Conservation (phyloP, 2,888 invertebrate species). For the Luperina nickerlii region DNA sequence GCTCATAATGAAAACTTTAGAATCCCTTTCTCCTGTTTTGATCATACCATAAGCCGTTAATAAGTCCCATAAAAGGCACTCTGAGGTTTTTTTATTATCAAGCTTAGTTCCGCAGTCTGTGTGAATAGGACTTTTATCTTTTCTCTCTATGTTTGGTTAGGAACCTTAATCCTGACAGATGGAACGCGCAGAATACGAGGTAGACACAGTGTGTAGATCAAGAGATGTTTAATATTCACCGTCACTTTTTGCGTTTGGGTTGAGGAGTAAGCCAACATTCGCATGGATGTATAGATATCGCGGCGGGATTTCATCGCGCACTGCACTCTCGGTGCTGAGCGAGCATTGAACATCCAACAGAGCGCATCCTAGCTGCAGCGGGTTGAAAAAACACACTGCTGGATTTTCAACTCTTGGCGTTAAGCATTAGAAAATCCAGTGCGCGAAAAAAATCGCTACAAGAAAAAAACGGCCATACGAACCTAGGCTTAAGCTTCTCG, state of each 20-base stretch:
- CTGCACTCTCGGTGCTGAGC: no score
- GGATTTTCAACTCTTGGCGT: no score
- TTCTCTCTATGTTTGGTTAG: slow-evolving; percentile 14
- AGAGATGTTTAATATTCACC: not conserved
- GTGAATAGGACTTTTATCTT: slow-evolving; percentile 21
- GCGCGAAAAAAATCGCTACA: no score
- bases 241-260: not conserved
- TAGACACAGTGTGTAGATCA: not conserved
- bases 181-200: slow-evolving; percentile 7
- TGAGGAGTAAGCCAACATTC: not conserved
- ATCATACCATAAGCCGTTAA: not conserved
- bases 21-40: not conserved
- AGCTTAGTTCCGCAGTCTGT: slow-evolving; percentile 11
- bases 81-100: slow-evolving; percentile 11
- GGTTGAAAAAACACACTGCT: no score
- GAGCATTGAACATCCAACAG: no score
- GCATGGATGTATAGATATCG: no score
- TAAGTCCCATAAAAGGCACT: not conserved
- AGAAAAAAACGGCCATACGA: no score
- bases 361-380: no score
- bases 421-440: no score
- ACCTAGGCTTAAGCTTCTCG: no score
- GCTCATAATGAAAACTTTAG: not conserved
- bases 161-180: slow-evolving; percentile 23
- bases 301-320: no score